These are phyloP conservation scores for Tiliacea citrago DNA, from an alignment of 2,888 invertebrate species.

Conservation along the genomic window DNA sequence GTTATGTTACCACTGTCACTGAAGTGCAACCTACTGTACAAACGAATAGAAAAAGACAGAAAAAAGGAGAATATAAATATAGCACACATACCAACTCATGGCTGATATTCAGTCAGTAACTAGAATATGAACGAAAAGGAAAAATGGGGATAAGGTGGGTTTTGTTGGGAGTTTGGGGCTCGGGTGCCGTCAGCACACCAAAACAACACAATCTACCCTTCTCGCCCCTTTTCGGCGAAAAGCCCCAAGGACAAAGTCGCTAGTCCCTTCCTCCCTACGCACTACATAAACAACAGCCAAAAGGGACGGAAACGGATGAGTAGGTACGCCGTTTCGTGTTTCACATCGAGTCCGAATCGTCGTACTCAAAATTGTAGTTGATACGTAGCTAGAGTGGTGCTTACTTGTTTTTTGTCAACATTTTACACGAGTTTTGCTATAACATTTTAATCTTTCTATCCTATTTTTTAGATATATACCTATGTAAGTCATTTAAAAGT, in stretches of 20 bases:
- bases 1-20: too few species aligned
- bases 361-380: slow-evolving; percentile 1
- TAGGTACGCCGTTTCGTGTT: slow-evolving; percentile 35
- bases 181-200: background rate
- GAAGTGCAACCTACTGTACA: too few species aligned
- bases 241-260: slow-evolving; percentile 31
- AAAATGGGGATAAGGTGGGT: slow-evolving; percentile 1
- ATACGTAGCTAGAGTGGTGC: background rate
- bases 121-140: slow-evolving; percentile 7
- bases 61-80: background rate
- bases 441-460: background rate
- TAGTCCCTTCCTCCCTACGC: background rate
- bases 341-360: background rate
- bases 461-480: background rate
- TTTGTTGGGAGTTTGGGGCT: background rate
- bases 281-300: background rate
- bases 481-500: background rate
- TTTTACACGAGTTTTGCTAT: background rate
- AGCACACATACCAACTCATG: background rate
- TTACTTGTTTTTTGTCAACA: background rate
- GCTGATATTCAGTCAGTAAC: background rate
- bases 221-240: slow-evolving; percentile 9
- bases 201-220: slow-evolving; percentile 12
- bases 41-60: too few species aligned
- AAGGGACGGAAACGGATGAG: background rate